Evolutionary conservation across 2,888 invertebrate species (phyloP).

Genomic region (Aplocera efformata): DNA sequence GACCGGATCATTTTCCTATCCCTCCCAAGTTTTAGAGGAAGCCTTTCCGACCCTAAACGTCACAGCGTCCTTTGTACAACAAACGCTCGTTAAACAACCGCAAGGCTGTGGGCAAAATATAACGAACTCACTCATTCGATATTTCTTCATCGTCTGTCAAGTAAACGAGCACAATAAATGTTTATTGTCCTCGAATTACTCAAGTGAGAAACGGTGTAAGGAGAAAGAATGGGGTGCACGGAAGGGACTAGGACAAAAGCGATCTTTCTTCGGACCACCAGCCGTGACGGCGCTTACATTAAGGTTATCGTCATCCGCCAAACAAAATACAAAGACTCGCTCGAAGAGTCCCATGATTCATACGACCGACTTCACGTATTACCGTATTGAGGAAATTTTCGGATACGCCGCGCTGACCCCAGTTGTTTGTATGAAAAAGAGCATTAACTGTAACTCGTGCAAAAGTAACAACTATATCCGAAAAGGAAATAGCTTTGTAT

Average conservation of each 20-base stretch:
- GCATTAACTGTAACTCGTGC: slow-evolving; percentile 34
- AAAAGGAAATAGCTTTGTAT: slow-evolving; percentile 16
- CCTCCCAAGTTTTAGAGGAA: slow-evolving; percentile 37
- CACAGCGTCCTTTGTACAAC: slow-evolving; percentile 41
- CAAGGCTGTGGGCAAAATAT: slow-evolving; percentile 48
- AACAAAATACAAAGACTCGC: slow-evolving; percentile 74
- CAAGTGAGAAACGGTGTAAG: slow-evolving; percentile 77
- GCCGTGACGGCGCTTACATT: slow-evolving; percentile 79
- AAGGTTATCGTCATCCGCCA: slow-evolving; percentile 78
- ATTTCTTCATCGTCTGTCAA: slow-evolving; percentile 75
- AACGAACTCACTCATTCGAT: slow-evolving; percentile 67
- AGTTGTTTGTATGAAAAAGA: slow-evolving; percentile 36
- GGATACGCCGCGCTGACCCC: slow-evolving; percentile 38
- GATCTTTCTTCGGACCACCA: slow-evolving; percentile 76
- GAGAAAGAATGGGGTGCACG: slow-evolving; percentile 72
- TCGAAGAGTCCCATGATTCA: slow-evolving; percentile 70
- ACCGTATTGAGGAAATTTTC: slow-evolving; percentile 59
- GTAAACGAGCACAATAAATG: slow-evolving; percentile 77
- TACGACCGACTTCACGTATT: slow-evolving; percentile 61
- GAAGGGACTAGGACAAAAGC: slow-evolving; percentile 76
- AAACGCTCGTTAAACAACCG: slow-evolving; percentile 53
- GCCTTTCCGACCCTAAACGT: slow-evolving; percentile 32
- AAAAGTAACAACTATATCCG: slow-evolving; percentile 23
- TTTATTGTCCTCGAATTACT: slow-evolving; percentile 79
- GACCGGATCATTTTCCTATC: slow-evolving; percentile 52